Conservation (phyloP, 2,888 invertebrate genomes). For the Hypomecis punctinalis region DNA sequence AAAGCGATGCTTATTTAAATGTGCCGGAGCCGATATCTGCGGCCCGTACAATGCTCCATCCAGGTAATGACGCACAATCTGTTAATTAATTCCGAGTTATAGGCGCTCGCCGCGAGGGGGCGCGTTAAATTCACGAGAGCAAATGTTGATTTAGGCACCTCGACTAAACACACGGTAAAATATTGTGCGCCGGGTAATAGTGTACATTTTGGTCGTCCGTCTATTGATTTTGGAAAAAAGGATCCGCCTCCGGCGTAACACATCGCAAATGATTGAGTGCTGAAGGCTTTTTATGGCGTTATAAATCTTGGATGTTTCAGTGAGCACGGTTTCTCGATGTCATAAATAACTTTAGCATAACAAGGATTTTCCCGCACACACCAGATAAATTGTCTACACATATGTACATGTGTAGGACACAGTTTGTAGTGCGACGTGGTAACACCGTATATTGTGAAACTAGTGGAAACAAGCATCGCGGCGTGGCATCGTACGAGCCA, state of each 20-base stretch:
- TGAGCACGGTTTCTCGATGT: constrained; percentile 22
- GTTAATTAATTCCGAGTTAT: constrained; percentile 39
- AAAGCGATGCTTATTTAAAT: constrained; percentile 20
- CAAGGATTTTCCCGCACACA: constrained; percentile 16
- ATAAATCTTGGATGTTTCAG: constrained; percentile 30
- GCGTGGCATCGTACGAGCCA: constrained; percentile 35
- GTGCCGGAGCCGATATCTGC: constrained; percentile 8
- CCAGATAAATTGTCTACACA: neutral
- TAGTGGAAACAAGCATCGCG: constrained; percentile 15
- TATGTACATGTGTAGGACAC: neutral
- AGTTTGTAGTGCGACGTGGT: constrained; percentile 5
- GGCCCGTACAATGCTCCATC: constrained; percentile 14
- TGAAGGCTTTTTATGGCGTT: constrained; percentile 29
- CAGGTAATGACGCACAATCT: constrained; percentile 31
- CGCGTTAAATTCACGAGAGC: constrained; percentile 28
- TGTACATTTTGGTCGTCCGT: constrained; percentile 26
- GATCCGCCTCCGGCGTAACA: constrained; percentile 22
- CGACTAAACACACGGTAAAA: constrained; percentile 33
- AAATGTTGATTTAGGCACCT: constrained; percentile 43
- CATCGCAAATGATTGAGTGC: constrained; percentile 32
- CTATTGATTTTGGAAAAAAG: constrained; percentile 36
- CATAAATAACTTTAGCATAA: constrained; percentile 23
- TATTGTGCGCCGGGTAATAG: constrained; percentile 31
- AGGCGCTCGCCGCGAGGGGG: constrained; percentile 17
- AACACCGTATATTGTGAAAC: constrained; percentile 2